Base-by-base conservation (phyloP, 2,797 vertebrate genomes). In the Helostoma temminkii region DNA sequence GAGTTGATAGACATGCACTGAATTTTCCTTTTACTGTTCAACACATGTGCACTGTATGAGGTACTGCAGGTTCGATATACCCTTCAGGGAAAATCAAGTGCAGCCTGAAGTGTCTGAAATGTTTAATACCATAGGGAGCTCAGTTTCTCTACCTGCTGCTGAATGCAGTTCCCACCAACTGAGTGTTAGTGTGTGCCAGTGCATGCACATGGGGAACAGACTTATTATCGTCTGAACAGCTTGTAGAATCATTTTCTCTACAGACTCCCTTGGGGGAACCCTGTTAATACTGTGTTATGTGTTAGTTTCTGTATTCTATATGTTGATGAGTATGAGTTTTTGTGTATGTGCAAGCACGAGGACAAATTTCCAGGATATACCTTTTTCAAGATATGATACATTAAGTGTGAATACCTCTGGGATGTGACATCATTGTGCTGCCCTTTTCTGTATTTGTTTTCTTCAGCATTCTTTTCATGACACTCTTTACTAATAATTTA, bases 61-160 rank as follows among this genome's bases (percentile, higher is more conserved):
- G 63, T 78, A 67, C 60, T 57, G 60, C 49, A 59, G 59, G 47
- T 61, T 28, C 10, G 1, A 9, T 30, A 9, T 46, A 45, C 24
- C 63, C 78, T 80, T 61, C 32, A 54, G 77, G 78, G 84, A 74
- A 79, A 85, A 83, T 85, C 66, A 67, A 78, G 70, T 74, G 66
- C 66, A 80, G 71, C 66, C 71, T 72, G 52, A 76, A 81, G 76
- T 88, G 76, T 88, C 89, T 88, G 74, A 88, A 76, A 89, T 86
- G 81, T 78, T 56, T 66, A 80, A 80, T 78, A 71, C 82, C 75
- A 25, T 3, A 39, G 76, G 78, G 68, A 84, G 73, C 80, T 75
- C 64, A 46, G 52, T 78, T 80, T 71, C 76, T 82, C 73, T 68
- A 48, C 76, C 56, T 77, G 59, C 68, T 54, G n/a, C 66, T 50